These are phyloP conservation scores for Manduca sexta DNA, from an alignment of 1,140 invertebrate species.

Conservation along the genomic window DNA sequence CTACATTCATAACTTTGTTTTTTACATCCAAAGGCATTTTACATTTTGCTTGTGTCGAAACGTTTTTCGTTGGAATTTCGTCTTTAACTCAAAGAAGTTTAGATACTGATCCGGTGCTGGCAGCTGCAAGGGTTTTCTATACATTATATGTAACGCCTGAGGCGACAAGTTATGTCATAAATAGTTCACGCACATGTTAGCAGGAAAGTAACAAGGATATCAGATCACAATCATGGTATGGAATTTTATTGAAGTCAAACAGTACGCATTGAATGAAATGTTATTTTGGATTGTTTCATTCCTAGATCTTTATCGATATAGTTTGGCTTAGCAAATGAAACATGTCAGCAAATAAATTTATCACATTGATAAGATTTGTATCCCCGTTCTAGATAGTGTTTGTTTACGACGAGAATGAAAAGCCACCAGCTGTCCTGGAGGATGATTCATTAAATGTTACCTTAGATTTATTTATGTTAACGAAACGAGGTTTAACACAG, in stretches of 20 bases:
- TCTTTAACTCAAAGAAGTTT: background rate
- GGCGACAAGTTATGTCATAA: slow-evolving; percentile 56
- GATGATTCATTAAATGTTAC: slow-evolving; percentile 18
- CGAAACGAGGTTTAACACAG: background rate
- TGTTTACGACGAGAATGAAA: slow-evolving; percentile 9
- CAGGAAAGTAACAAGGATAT: slow-evolving; percentile 64
- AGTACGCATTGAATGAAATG: slow-evolving; percentile 18
- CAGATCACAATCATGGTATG: slow-evolving; percentile 49
- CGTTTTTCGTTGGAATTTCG: slow-evolving; percentile 7
- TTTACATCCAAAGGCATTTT: slow-evolving; percentile 21
- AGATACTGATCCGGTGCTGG: background rate
- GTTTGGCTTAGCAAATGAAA: slow-evolving; percentile 23
- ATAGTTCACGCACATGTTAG: slow-evolving; percentile 50
- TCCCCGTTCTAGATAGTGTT: slow-evolving; percentile 6
- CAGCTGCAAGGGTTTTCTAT: slow-evolving; percentile 13
- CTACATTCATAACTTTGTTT: slow-evolving; percentile 20
- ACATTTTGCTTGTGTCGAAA: slow-evolving; percentile 22
- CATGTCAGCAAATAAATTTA: slow-evolving; percentile 26
- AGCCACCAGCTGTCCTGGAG: slow-evolving; percentile 7
- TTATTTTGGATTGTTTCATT: slow-evolving; percentile 16
- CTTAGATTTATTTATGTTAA: slow-evolving; percentile 3
- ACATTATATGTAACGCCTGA: slow-evolving; percentile 39
- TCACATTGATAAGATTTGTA: slow-evolving; percentile 24
- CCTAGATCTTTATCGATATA: slow-evolving; percentile 50
- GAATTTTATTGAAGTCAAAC: slow-evolving; percentile 41